Conservation (phyloP, 2,797 vertebrate species). For the Xiphorhynchus erythropygius region DNA sequence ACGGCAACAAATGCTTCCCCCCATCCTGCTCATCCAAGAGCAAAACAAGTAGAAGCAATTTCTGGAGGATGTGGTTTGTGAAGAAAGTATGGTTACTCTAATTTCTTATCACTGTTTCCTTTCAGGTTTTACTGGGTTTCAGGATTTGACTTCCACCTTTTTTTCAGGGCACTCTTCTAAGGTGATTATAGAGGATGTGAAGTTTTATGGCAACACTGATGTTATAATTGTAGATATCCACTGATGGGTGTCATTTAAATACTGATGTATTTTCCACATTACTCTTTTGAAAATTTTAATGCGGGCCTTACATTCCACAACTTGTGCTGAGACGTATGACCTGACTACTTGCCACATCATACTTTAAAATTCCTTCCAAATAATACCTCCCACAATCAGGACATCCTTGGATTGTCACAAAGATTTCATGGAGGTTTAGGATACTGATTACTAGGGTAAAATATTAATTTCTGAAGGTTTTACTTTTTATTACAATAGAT, state of each 20-base stretch:
- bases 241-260: not conserved
- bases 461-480: not conserved
- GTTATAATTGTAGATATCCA: not conserved
- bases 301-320: not conserved
- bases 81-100: not conserved
- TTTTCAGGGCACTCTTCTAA: not conserved
- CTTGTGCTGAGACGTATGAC: not conserved
- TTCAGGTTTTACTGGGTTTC: not conserved
- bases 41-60: not conserved
- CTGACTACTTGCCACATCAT: not conserved
- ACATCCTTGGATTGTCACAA: not conserved
- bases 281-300: not conserved
- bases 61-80: not conserved
- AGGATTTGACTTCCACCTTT: not conserved
- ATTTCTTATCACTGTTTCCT: not conserved
- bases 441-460: not conserved
- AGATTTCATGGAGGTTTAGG: not conserved
- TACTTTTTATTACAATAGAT: not conserved
- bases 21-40: not conserved
- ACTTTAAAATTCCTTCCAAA: not conserved
- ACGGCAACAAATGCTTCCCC: not conserved
- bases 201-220: not conserved
- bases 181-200: not conserved
- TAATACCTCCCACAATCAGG: not conserved
- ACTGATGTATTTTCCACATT: not conserved